These are phyloP conservation scores for Malachius bipustulatus DNA, from an alignment of 2,888 invertebrate species.

Conservation along the genomic window DNA sequence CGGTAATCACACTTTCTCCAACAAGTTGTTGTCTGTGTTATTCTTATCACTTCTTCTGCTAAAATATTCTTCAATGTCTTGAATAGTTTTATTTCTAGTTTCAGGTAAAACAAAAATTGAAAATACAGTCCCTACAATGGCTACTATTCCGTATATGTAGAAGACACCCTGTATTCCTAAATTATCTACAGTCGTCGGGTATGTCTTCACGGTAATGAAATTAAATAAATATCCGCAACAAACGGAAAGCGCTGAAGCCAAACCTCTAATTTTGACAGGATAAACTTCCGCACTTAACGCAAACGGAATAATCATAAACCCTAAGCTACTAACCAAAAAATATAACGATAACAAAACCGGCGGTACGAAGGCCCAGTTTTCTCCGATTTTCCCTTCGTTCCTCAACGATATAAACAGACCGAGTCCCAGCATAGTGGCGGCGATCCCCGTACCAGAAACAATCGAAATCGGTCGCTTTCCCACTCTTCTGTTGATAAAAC, in stretches of 20 bases:
- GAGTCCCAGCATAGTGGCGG: slow-evolving; percentile 40
- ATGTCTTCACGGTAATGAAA: slow-evolving; percentile 42
- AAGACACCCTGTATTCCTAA: slow-evolving; percentile 40
- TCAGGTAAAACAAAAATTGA: slow-evolving; percentile 39
- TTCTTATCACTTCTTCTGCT: no score
- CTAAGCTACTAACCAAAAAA: slow-evolving; percentile 42
- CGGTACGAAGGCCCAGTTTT: slow-evolving; percentile 32
- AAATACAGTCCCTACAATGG: slow-evolving; percentile 40
- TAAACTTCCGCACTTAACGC: slow-evolving; percentile 46
- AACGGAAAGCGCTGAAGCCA: slow-evolving; percentile 39
- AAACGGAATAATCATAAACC: slow-evolving; percentile 45
- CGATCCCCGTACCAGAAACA: slow-evolving; percentile 45
- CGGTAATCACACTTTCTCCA: no score
- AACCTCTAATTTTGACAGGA: slow-evolving; percentile 41
- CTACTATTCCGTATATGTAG: slow-evolving; percentile 38
- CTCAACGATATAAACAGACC: slow-evolving; percentile 35
- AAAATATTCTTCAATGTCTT: slow-evolving; percentile 41
- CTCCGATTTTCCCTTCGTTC: slow-evolving; percentile 22
- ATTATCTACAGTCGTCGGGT: slow-evolving; percentile 35
- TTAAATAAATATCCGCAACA: slow-evolving; percentile 42
- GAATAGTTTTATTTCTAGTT: slow-evolving; percentile 41
- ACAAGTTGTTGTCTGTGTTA: no score
- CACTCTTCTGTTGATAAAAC: slow-evolving; percentile 40
- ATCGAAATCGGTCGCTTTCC: slow-evolving; percentile 48
- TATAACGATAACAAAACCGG: slow-evolving; percentile 37